Percentiles rank a stretch among this genome's conserved stretches.
Evolutionary conservation across 1,140 invertebrate genomes (phyloP).

Genomic region (Gerris buenoi): DNA sequence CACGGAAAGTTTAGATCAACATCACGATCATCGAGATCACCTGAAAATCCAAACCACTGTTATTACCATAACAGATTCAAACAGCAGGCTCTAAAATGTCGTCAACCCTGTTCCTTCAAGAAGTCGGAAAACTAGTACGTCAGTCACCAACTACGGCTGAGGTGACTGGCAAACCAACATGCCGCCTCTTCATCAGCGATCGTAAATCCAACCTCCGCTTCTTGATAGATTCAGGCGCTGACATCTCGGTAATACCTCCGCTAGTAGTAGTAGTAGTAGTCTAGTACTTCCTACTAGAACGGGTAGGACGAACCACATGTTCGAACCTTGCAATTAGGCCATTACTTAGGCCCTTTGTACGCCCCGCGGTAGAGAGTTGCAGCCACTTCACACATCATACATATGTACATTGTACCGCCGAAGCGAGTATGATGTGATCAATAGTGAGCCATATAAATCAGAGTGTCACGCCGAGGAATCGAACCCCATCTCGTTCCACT

Average conservation of each 20-base stretch:
- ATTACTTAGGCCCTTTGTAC: too few species aligned
- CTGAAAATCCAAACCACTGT: background rate
- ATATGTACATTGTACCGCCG: too few species aligned
- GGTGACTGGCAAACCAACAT: background rate
- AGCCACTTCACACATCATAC: too few species aligned
- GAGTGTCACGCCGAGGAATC: too few species aligned
- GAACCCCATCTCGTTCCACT: too few species aligned
- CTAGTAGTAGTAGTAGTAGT: too few species aligned
- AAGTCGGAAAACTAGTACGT: background rate
- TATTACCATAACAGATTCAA: background rate
- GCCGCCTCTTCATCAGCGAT: background rate
- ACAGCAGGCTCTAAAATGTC: background rate
- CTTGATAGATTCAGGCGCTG: background rate
- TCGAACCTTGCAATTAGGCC: too few species aligned
- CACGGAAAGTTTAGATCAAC: background rate
- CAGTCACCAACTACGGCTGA: background rate
- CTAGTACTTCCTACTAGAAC: too few species aligned
- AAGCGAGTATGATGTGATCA: too few species aligned
- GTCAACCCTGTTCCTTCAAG: background rate
- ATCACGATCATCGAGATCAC: background rate
- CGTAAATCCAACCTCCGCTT: background rate
- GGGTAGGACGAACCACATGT: too few species aligned
- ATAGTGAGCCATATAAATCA: too few species aligned
- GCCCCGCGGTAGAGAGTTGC: too few species aligned
- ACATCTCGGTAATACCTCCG: background rate